phyloP scores from a whole-genome alignment of 2,797 vertebrate genomes.

The Sebastes nivosus region DNA sequence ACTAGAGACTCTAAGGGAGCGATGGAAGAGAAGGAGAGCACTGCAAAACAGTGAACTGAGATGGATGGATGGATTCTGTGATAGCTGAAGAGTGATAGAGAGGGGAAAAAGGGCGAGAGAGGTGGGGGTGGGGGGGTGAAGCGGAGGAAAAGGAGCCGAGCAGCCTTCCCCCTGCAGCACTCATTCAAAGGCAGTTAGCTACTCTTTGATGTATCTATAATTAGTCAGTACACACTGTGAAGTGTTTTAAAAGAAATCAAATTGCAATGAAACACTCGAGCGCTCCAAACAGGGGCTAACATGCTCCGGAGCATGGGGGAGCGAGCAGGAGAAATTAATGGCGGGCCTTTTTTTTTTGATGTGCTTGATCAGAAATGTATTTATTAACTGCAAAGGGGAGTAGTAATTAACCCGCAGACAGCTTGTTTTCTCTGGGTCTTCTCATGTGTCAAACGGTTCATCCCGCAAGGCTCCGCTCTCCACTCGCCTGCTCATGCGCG shows the following conservation, averaged over 20 bases:
- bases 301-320: conserved; percentile 69
- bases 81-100: conserved; percentile 45
- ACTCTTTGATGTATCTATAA: conserved; percentile 86
- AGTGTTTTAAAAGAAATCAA: conserved; percentile 83
- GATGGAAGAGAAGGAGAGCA: conserved; percentile 8
- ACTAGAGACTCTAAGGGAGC: conserved; percentile 48
- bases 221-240: conserved; percentile 83
- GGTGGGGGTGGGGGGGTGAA: conserved; percentile 21
- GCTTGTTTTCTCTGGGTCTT: conserved; percentile 84
- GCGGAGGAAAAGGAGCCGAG: conserved; percentile 30
- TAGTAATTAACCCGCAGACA: conserved; percentile 85
- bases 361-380: conserved; percentile 87
- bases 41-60: conserved; percentile 43
- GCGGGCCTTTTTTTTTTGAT: conserved; percentile 75
- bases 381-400: conserved; percentile 85
- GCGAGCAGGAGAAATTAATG: conserved; percentile 80
- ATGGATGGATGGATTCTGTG: conserved; percentile 52
- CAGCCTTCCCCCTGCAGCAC: conserved; percentile 61
- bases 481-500: conserved; percentile 54
- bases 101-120: conserved; percentile 39
- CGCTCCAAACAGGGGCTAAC: conserved; percentile 74
- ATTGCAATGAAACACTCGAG: conserved; percentile 82
- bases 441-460: conserved; percentile 83
- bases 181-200: conserved; percentile 82
- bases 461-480: conserved; percentile 70